These are phyloP conservation scores for Platyura marginata DNA, from an alignment of 1,140 invertebrate genomes.

Conservation along the genomic window DNA sequence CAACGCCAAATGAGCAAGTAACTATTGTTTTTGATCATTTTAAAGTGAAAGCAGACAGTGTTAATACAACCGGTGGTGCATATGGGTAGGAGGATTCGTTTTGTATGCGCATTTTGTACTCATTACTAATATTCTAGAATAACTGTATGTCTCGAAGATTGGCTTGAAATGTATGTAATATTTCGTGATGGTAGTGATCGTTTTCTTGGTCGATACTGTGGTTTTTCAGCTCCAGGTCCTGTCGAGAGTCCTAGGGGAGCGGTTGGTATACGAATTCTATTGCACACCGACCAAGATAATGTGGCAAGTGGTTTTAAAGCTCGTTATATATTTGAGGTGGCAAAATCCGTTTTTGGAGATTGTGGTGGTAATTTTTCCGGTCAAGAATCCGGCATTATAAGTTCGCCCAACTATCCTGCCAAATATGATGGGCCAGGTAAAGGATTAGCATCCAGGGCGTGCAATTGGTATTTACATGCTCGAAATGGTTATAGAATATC, in stretches of 20 bases:
- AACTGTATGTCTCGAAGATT: constrained; percentile 72
- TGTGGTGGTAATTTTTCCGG: constrained; percentile 81
- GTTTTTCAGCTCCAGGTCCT: constrained; percentile 67
- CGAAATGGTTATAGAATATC: constrained; percentile 62
- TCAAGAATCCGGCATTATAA: constrained; percentile 59
- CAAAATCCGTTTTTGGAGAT: constrained; percentile 75
- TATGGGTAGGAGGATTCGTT: constrained; percentile 43
- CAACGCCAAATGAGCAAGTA: constrained; percentile 75
- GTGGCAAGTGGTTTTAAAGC: constrained; percentile 85
- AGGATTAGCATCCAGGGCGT: constrained; percentile 59
- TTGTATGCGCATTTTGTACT: neutral
- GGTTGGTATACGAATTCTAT: constrained; percentile 58
- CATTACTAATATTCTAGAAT: constrained; percentile 26
- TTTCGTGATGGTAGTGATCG: constrained; percentile 61
- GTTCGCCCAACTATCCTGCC: constrained; percentile 66
- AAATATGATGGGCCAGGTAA: constrained; percentile 62
- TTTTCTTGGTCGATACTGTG: constrained; percentile 72
- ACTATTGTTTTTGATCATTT: constrained; percentile 86
- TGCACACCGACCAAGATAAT: constrained; percentile 64
- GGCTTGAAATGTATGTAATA: constrained; percentile 81
- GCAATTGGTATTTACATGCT: constrained; percentile 84
- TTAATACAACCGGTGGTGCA: constrained; percentile 35
- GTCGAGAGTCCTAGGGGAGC: constrained; percentile 75
- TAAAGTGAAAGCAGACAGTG: constrained; percentile 54
- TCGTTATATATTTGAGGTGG: constrained; percentile 68